Evolutionary conservation across 2,888 invertebrate genomes (phyloP).

Genomic region (Drosophila yooni): DNA sequence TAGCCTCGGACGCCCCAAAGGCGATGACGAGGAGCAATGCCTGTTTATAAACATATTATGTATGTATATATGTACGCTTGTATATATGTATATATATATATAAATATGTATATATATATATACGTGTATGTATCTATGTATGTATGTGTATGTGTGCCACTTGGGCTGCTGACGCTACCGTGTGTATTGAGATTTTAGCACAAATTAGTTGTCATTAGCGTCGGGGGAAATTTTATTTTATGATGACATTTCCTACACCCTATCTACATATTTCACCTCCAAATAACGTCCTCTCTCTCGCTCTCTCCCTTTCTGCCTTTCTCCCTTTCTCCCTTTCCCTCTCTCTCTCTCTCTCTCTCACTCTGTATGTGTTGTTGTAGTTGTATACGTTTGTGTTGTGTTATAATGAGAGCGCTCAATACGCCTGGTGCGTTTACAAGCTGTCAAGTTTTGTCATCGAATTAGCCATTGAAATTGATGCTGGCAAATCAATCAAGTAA

Average conservation of each 20-base stretch:
- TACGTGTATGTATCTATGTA: slow-evolving; percentile 7
- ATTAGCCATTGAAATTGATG: slow-evolving; percentile 34
- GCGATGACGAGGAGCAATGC: slow-evolving; percentile 59
- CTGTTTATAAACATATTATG: slow-evolving; percentile 46
- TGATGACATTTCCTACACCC: slow-evolving; percentile 63
- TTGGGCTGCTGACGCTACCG: slow-evolving; percentile 29
- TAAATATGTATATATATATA: slow-evolving; percentile 7
- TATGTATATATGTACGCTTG: slow-evolving; percentile 5
- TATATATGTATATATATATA: neutral
- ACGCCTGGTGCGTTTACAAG: slow-evolving; percentile 34
- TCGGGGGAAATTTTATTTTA: slow-evolving; percentile 80
- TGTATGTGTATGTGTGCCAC: slow-evolving; percentile 12
- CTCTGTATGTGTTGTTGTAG: neutral
- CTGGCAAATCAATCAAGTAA: slow-evolving; percentile 40
- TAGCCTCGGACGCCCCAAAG: slow-evolving; percentile 75
- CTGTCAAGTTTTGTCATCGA: slow-evolving; percentile 41
- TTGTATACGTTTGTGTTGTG: slow-evolving; percentile 8
- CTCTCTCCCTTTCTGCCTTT: neutral
- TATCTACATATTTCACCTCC: slow-evolving; percentile 52
- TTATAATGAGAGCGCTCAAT: slow-evolving; percentile 43
- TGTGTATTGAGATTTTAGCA: slow-evolving; percentile 73
- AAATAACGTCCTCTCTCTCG: slow-evolving; percentile 31
- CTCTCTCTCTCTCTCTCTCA: slow-evolving; percentile 4
- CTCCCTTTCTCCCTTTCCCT: neutral
- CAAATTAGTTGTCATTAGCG: slow-evolving; percentile 81